Evolutionary conservation across 2,888 invertebrate species (phyloP).

Genomic region (Lepidochrysops patricia): DNA sequence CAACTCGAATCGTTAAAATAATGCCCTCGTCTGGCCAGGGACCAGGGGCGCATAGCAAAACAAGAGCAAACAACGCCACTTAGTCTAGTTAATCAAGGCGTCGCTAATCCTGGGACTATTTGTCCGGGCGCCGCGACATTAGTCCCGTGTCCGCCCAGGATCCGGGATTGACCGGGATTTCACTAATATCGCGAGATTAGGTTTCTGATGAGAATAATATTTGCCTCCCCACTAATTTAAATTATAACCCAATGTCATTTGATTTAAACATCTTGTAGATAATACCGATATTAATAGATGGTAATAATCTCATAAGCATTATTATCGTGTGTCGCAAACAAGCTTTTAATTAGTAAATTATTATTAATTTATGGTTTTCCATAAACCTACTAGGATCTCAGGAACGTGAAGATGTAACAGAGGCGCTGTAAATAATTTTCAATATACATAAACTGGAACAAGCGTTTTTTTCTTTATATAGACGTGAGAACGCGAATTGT

Average conservation of each 20-base stretch:
- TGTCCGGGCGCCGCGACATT: conserved; percentile 61
- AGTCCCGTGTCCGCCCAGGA: conserved; percentile 50
- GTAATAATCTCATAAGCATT: too few species aligned
- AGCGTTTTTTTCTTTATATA: conserved; percentile 26
- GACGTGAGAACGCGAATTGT: conserved; percentile 35
- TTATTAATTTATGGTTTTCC: background rate
- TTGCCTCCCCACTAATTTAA: conserved; percentile 9
- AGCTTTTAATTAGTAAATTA: too few species aligned
- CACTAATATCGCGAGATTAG: conserved; percentile 37
- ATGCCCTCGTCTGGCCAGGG: conserved; percentile 23
- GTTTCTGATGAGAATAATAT: conserved; percentile 27
- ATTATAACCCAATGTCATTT: background rate
- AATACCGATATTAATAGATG: too few species aligned
- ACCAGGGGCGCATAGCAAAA: conserved; percentile 62
- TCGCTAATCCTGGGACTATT: conserved; percentile 56
- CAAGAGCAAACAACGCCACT: conserved; percentile 42
- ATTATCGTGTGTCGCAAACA: too few species aligned
- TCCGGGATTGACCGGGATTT: conserved; percentile 37
- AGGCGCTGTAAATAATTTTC: background rate
- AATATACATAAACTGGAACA: conserved; percentile 17
- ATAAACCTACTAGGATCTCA: background rate
- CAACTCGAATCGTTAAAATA: conserved; percentile 1
- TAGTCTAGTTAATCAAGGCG: conserved; percentile 64
- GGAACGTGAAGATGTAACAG: background rate
- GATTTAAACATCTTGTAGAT: background rate